These are phyloP conservation scores for Paramuricea clavata DNA, from an alignment of 92 coral and sea anemone species.

Conservation along the genomic window DNA sequence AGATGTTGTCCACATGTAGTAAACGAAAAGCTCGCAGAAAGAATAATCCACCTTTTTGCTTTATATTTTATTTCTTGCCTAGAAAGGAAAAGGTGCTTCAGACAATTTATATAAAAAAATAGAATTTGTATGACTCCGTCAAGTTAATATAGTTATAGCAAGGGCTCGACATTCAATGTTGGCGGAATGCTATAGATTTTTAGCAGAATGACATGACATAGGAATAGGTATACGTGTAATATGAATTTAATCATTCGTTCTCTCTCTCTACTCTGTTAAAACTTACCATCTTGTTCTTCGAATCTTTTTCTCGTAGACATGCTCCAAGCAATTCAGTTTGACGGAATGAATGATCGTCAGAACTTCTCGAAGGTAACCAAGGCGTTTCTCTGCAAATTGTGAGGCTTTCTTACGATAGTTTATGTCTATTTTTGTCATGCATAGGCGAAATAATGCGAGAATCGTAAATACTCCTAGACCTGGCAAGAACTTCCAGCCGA, in stretches of 20 bases:
- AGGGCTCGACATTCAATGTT: too few species aligned
- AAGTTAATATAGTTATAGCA: too few species aligned
- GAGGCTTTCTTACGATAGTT: not conserved
- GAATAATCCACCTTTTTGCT: slow-evolving; percentile 17
- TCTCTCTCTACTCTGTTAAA: not conserved
- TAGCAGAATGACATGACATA: too few species aligned
- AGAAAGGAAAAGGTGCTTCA: not conserved
- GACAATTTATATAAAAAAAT: too few species aligned
- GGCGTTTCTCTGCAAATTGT: slow-evolving; percentile 28
- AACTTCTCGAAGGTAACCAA: slow-evolving; percentile 33
- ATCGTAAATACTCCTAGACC: not conserved
- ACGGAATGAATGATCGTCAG: slow-evolving; percentile 30
- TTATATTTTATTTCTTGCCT: slow-evolving; percentile 22
- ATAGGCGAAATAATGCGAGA: slow-evolving; percentile 5
- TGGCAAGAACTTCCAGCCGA: slow-evolving; percentile 12
- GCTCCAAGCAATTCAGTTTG: slow-evolving; percentile 34
- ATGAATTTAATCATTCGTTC: not conserved
- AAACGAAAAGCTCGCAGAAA: slow-evolving; percentile 6
- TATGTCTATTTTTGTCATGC: slow-evolving; percentile 17
- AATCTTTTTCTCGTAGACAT: slow-evolving; percentile 13
- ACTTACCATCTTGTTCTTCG: slow-evolving; percentile 37
- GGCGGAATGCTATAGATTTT: too few species aligned
- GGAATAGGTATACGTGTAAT: too few species aligned
- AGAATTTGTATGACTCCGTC: too few species aligned
- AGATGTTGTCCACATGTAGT: slow-evolving; percentile 9